These are phyloP conservation scores for Sylvicola cinctus DNA, from an alignment of 2,888 invertebrate genomes.

Conservation along the genomic window DNA sequence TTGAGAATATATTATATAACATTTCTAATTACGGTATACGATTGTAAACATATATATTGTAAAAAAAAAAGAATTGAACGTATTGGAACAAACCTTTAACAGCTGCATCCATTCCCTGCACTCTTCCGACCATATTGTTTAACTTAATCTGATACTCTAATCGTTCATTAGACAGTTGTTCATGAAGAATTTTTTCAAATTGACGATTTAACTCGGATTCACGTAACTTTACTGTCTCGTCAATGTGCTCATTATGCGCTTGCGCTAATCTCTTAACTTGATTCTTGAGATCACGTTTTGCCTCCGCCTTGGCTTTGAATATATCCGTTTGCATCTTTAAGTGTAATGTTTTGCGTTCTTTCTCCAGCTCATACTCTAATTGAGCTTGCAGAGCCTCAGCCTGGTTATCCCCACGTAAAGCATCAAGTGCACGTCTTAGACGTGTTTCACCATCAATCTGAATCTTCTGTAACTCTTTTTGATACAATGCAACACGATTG, in stretches of 20 bases:
- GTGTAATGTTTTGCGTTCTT: constrained; percentile 42
- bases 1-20: too few relatives aligned
- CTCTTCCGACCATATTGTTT: constrained; percentile 47
- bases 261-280: constrained; percentile 71
- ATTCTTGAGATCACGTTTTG: constrained; percentile 49
- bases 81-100: constrained; percentile 43
- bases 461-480: constrained; percentile 52
- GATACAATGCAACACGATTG: constrained; percentile 51
- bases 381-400: constrained; percentile 29
- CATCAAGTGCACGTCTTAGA: constrained; percentile 39
- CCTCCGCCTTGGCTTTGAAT: constrained; percentile 38
- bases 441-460: constrained; percentile 41
- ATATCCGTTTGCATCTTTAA: constrained; percentile 47
- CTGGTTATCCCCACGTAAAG: constrained; percentile 34
- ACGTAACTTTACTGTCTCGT: constrained; percentile 40
- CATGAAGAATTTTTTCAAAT: constrained; percentile 36
- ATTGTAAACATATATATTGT: too few relatives aligned
- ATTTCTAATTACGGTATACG: too few relatives aligned
- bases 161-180: constrained; percentile 44
- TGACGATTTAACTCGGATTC: constrained; percentile 29
- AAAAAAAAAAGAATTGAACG: too few relatives aligned
- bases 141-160: constrained; percentile 47
- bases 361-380: constrained; percentile 47
- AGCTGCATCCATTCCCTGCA: constrained; percentile 57
- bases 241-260: constrained; percentile 63